Evolutionary conservation across 2,113 vertebrate genomes (phyloP), one percentile per base, ranked within the genome.

Genomic region (Carollia perspicillata): DNA sequence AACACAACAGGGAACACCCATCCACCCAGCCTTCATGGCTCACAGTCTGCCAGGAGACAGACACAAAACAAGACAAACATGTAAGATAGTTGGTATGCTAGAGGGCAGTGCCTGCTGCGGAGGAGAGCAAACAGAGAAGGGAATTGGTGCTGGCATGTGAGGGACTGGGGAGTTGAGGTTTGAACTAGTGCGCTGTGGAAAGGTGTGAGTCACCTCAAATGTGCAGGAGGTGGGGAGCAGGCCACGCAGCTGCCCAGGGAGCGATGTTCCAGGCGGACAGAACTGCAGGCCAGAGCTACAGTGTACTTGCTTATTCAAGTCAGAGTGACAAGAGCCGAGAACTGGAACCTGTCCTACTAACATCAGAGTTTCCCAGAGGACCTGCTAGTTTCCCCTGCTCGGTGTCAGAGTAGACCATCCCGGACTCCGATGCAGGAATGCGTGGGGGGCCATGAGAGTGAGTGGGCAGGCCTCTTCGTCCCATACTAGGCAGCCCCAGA

Each of bases 161-260:
- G 53, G 71, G 11, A 35, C 1, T 1, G 35, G 53, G 18, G 71
- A 30, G 35, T 0, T 40, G 94, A 49, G 75, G 20, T 35, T 17
- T 14, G n/a, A 72, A 77, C 65, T 23, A 47, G 11, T 5, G 10
- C 7, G 30, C 42, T 30, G 28, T 58, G 51, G 51, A 71, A 74
- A 66, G 42, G n/a, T 65, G 17, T 11, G 60, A 14, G 65, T 72
- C 63, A 20, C 37, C 63, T 79, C 42, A 44, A 10, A n/a, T 42
- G n/a, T 2, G 6, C 18, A n/a, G 44, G 9, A 8, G 22, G 14
- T 7, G 2, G 23, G 6, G 17, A 23, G 9, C 4, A 30, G 40
- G 55, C 30, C 14, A 2, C 14, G 4, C 3, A 8, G 12, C 8
- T 65, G 37, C 35, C 55, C 44, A 4, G n/a, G 65, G 14, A 37